Conservation (phyloP, 1,140 invertebrate species). For the Megalopta genalis region DNA sequence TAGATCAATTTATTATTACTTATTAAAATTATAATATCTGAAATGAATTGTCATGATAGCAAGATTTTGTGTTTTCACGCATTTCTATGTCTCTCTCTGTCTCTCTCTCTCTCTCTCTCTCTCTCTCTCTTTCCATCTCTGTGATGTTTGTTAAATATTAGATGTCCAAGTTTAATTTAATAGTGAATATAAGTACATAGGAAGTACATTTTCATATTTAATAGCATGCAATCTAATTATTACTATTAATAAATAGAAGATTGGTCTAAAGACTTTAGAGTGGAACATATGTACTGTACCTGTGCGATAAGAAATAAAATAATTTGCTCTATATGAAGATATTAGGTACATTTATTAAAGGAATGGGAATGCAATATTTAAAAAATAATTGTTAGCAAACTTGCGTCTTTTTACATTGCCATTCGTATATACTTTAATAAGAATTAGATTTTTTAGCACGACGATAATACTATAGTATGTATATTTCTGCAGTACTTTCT, state of each 20-base stretch:
- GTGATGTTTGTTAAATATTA: constrained; percentile 30
- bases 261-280: constrained; percentile 43
- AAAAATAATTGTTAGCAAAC: constrained; percentile 12
- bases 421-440: constrained; percentile 39
- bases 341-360: constrained; percentile 28
- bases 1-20: neutral
- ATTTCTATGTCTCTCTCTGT: constrained; percentile 3
- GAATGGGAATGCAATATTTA: constrained; percentile 15
- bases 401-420: constrained; percentile 27
- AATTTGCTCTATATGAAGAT: constrained; percentile 32
- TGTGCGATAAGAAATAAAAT: constrained; percentile 44
- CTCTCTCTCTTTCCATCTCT: neutral
- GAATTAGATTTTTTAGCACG: constrained; percentile 19
- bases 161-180: neutral
- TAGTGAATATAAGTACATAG: constrained; percentile 30
- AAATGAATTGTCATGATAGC: neutral
- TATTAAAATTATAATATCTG: neutral
- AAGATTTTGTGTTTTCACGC: constrained; percentile 4
- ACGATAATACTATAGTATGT: constrained; percentile 13
- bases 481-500: constrained; percentile 22
- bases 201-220: constrained; percentile 51
- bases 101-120: no score
- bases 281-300: constrained; percentile 53
- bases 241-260: constrained; percentile 36
- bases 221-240: constrained; percentile 44